Conservation (phyloP, 1,140 invertebrate species). For the Anagrus nilaparvatae region DNA sequence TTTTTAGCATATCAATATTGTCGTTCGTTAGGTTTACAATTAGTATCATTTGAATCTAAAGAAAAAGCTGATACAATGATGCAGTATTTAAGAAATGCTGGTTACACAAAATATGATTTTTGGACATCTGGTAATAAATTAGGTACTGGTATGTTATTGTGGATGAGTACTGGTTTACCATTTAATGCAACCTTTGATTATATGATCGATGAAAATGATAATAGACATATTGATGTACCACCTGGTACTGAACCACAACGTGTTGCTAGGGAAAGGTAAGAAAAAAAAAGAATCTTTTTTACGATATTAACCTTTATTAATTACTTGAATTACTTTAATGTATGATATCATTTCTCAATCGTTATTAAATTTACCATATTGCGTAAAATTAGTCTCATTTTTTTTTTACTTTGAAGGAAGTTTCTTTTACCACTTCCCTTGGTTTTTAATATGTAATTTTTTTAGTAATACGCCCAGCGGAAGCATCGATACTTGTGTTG, state of each 20-base stretch:
- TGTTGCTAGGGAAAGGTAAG: constrained; percentile 65
- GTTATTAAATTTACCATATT: neutral
- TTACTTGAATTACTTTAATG: constrained; percentile 12
- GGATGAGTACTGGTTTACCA: constrained; percentile 80
- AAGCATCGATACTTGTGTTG: constrained; percentile 60
- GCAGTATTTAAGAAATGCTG: constrained; percentile 69
- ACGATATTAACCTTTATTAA: constrained; percentile 16
- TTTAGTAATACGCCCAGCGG: no score
- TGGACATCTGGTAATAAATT: constrained; percentile 83
- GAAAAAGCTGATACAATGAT: constrained; percentile 78
- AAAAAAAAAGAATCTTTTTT: constrained; percentile 16
- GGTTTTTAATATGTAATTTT: no score
- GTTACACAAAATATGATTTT: constrained; percentile 72
- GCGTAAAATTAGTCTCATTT: neutral
- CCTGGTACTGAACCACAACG: constrained; percentile 60
- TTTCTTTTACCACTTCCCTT: neutral
- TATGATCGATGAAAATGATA: constrained; percentile 48
- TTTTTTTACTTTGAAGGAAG: neutral
- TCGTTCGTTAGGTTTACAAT: constrained; percentile 70
- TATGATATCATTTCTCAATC: neutral
- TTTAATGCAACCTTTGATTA: constrained; percentile 81
- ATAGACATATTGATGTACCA: constrained; percentile 32
- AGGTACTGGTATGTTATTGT: constrained; percentile 76
- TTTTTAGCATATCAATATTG: constrained; percentile 82
- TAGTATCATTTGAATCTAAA: constrained; percentile 73